Percentiles rank a stretch among this genome's conserved stretches.
Evolutionary conservation across 2,113 vertebrate species (phyloP).

Genomic region (Semnopithecus entellus): DNA sequence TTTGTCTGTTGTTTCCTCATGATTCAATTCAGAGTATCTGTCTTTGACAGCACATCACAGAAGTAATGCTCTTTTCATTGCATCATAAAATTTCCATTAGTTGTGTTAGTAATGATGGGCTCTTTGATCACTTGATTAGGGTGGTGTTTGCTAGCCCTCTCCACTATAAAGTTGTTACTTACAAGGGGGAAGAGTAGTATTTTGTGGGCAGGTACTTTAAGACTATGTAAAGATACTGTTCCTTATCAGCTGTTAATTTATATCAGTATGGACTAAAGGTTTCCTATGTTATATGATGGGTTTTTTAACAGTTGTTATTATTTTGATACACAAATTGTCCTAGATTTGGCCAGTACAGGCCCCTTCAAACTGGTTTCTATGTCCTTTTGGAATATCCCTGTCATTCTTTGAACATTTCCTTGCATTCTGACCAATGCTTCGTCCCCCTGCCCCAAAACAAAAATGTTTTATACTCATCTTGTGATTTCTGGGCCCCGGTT

Average conservation of each 20-base stretch:
- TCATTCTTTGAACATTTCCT: not conserved
- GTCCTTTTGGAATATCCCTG: not conserved
- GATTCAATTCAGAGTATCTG: not conserved
- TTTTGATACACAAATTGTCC: no score
- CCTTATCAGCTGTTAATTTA: not conserved
- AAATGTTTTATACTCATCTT: not conserved
- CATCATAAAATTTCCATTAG: not conserved
- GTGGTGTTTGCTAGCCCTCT: not conserved
- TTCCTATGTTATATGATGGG: conserved; percentile 3
- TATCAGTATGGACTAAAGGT: not conserved
- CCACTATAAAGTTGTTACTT: not conserved
- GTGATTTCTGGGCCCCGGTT: not conserved
- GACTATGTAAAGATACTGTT: not conserved
- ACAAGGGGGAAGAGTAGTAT: not conserved
- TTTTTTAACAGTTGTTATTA: not conserved
- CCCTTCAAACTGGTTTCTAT: not conserved
- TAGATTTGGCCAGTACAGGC: no score
- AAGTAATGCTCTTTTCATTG: not conserved
- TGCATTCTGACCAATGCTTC: not conserved
- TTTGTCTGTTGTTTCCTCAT: conserved; percentile 7
- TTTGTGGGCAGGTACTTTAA: not conserved
- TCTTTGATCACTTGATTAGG: not conserved
- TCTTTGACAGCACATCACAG: not conserved
- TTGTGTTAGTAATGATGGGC: not conserved
- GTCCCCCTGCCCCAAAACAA: not conserved